Evolutionary conservation across 2,888 invertebrate species (phyloP), one percentile per base, ranked within the genome.

Genomic region (Endotricha flammealis): DNA sequence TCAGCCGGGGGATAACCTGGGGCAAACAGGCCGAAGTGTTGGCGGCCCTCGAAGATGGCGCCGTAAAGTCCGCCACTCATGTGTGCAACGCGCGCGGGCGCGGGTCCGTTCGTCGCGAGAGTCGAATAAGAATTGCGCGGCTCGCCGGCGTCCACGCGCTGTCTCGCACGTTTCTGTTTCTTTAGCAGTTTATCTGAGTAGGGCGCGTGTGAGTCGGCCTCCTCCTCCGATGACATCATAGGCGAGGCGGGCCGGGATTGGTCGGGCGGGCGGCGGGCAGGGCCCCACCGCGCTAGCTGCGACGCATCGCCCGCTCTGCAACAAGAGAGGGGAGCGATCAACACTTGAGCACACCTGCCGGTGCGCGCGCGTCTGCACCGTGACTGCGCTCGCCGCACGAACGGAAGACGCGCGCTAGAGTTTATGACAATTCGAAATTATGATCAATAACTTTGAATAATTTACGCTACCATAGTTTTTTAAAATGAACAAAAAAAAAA

Each of bases 191-290:
- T 93, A 91, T 93, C 94, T 92, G 93, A 93, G 91, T 93, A 95
- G 93, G 95, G 94, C 91, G 94, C 94, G 91, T 93, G 94, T 91
- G 91, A 92, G 90, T 93, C 94, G 91, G 93, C 93, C 93, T 95
- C 95, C 94, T 95, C 95, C 93, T 95, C 95, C 93, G 95, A 95
- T 95, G 95, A 95, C 95, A 95, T 95, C 94, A 95, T 94, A 91
- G 90, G 94, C 93, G 90, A 91, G 90, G 88, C 89, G 90, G 87
- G 90, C 91, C 91, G 90, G 89, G 90, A 91, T 93, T 93, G 93
- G 93, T 91, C 91, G 89, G 83, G 88, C 90, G 83, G 88, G 90
- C 90, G 89, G 88, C 85, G 85, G 86, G 87, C 77, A 63, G 64
- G 69, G 74, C 86, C 86, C 83, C 77, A 74, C 80, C 83, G 82